Conservation (phyloP, 2,888 invertebrate genomes). For the Spilosoma lubricipeda region DNA sequence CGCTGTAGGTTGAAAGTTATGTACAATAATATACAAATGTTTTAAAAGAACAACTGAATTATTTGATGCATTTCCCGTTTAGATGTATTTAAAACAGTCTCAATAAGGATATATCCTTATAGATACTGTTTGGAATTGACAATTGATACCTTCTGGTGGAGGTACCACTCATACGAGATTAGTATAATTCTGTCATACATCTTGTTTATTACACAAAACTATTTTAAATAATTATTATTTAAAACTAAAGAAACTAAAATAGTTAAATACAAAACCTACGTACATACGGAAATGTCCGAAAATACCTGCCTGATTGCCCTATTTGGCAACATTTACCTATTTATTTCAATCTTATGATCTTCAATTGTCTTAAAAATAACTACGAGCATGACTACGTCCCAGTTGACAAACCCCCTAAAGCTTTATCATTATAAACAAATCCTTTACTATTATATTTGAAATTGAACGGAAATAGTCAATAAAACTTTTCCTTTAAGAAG, state of each 20-base stretch:
- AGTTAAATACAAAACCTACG: background rate
- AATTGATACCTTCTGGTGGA: too few relatives aligned
- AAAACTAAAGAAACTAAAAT: too few relatives aligned
- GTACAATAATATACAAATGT: background rate
- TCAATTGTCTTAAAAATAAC: background rate
- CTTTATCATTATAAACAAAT: background rate
- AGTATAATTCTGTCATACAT: too few relatives aligned
- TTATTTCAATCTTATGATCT: background rate
- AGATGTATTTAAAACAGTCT: background rate
- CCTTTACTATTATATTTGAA: background rate
- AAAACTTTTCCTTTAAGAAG: background rate
- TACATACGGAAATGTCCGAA: too few relatives aligned
- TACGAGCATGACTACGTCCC: background rate
- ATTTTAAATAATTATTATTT: too few relatives aligned
- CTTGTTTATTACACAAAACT: too few relatives aligned
- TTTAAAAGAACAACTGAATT: background rate
- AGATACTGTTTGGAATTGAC: too few relatives aligned
- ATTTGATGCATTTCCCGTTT: background rate
- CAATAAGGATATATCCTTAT: background rate
- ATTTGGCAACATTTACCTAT: background rate
- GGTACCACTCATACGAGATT: too few relatives aligned
- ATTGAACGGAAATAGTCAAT: slow-evolving; percentile 5
- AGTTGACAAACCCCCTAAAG: background rate
- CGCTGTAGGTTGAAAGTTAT: background rate
- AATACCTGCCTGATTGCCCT: background rate